Conservation (phyloP, 1,140 invertebrate genomes). For the Liolophura sinensis region DNA sequence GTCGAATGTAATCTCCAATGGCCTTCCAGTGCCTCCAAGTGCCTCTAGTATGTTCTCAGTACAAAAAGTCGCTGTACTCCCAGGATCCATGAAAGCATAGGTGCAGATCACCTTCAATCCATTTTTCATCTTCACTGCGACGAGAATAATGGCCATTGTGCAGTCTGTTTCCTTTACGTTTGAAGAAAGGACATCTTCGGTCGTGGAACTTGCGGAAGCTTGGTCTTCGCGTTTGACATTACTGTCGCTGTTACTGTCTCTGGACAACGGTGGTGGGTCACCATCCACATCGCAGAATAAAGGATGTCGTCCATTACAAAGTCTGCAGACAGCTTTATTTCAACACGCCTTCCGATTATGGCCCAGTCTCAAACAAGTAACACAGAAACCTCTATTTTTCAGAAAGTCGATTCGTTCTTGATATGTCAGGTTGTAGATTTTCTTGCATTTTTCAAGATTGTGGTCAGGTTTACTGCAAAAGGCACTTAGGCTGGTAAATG, state of each 20-base stretch:
- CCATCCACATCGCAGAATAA: slow-evolving; percentile 10
- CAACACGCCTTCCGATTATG: slow-evolving; percentile 11
- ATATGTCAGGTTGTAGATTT: not conserved
- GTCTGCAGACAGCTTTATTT: slow-evolving; percentile 4
- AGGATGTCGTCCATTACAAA: slow-evolving; percentile 10
- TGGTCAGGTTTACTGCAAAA: too few species aligned
- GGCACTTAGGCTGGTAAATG: too few species aligned
- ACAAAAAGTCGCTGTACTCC: slow-evolving; percentile 15
- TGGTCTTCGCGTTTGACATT: too few species aligned
- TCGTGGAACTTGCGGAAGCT: too few species aligned
- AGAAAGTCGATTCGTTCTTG: slow-evolving; percentile 10
- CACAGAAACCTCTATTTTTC: slow-evolving; percentile 20
- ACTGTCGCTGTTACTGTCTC: too few species aligned
- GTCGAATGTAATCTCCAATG: slow-evolving; percentile 10
- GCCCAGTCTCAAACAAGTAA: slow-evolving; percentile 18
- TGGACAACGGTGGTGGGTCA: too few species aligned
- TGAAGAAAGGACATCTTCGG: too few species aligned
- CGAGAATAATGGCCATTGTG: slow-evolving; percentile 17
- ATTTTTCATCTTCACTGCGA: slow-evolving; percentile 7
- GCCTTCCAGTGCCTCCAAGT: slow-evolving; percentile 16
- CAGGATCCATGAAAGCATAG: slow-evolving; percentile 16
- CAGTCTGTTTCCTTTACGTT: too few species aligned
- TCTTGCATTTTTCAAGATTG: slow-evolving; percentile 11
- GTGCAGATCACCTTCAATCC: slow-evolving; percentile 16
- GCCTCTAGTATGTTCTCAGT: slow-evolving; percentile 7